Percentiles rank a stretch among this genome's conserved stretches.
These are phyloP conservation scores for Oryzias sinensis DNA, from an alignment of 2,797 vertebrate genomes.

Conservation along the genomic window DNA sequence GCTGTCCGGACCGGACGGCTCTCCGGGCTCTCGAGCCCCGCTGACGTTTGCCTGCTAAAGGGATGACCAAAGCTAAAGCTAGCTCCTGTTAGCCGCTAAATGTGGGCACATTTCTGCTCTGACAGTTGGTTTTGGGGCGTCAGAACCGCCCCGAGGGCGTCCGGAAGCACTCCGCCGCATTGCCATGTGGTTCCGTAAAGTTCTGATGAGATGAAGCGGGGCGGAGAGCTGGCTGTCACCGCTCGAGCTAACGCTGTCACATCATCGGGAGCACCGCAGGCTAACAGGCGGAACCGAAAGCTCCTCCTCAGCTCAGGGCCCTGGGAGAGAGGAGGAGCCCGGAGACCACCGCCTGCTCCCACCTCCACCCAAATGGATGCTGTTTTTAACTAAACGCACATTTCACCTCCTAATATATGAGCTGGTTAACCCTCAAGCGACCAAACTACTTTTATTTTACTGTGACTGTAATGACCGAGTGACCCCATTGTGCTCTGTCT, in stretches of 20 bases:
- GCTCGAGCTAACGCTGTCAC: constrained; percentile 34
- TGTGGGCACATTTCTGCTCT: constrained; percentile 7
- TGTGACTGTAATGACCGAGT: too few relatives aligned
- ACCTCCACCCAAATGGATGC: too few relatives aligned
- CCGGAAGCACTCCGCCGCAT: neutral
- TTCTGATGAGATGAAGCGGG: neutral
- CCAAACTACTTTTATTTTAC: too few relatives aligned
- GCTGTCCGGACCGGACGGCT: constrained; percentile 10
- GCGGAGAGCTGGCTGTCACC: constrained; percentile 17
- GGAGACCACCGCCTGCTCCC: too few relatives aligned
- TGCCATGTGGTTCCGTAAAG: neutral
- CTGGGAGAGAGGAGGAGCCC: too few relatives aligned
- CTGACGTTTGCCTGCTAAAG: constrained; percentile 65
- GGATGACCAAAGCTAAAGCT: constrained; percentile 70
- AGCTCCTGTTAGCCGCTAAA: constrained; percentile 50
- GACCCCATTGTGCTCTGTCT: too few relatives aligned
- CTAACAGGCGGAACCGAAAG: too few relatives aligned
- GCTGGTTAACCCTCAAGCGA: too few relatives aligned
- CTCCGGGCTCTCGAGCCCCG: constrained; percentile 42
- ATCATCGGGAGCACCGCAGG: constrained; percentile 5
- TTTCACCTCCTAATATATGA: too few relatives aligned
- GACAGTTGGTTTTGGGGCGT: constrained; percentile 33
- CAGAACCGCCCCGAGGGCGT: neutral
- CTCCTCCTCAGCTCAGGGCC: too few relatives aligned
- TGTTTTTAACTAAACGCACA: too few relatives aligned